Evolutionary conservation across 2,888 invertebrate genomes (phyloP), one percentile per base, ranked within the genome.

Genomic region (Chrysolina americana): DNA sequence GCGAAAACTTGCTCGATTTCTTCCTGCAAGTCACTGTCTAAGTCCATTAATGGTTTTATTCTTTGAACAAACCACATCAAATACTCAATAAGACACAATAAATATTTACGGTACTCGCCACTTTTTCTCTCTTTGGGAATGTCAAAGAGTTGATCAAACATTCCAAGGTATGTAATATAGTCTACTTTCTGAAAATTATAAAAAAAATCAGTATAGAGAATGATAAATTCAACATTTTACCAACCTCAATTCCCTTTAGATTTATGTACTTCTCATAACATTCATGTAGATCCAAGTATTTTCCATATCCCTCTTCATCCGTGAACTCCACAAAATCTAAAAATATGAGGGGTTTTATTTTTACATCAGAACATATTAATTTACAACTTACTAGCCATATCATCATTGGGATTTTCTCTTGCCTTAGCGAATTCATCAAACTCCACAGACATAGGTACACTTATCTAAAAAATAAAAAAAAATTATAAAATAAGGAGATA

Each of bases 221-320:
- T 66, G 47, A 41, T 50, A 68, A 64, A n/a, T 44, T 36, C 63
- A 44, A 56, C 56, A 63, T 41, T 65, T 53, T 68, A 73, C 62
- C 74, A 89, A 94, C 94, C 90, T 98, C 98, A 82, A 99, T 94
- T 10, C 98, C 98, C 86, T 99, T 98, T 44, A 99, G 90, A 88
- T 99, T 99, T 41, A 99, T 93, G 87, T 95, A 99, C 85, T 96
- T 96, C 84, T 96, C 97, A 88, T 97, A 98, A 84, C 98, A 96
- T 87, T 97, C 96, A 88, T 99, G 98, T 62, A 99, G 90, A 89
- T 99, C 99, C 70, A 99, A 90, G 89, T 98, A 99, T 87, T 97
- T 97, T 15, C 99, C 99, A 89, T 98, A 99, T 1, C 99, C 99
- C 89, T 99, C 99, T 89, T 99, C 99, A 89, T 99, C 99, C 5